phyloP scores from a whole-genome alignment of 2,113 vertebrate species.

The Callipepla squamata region DNA sequence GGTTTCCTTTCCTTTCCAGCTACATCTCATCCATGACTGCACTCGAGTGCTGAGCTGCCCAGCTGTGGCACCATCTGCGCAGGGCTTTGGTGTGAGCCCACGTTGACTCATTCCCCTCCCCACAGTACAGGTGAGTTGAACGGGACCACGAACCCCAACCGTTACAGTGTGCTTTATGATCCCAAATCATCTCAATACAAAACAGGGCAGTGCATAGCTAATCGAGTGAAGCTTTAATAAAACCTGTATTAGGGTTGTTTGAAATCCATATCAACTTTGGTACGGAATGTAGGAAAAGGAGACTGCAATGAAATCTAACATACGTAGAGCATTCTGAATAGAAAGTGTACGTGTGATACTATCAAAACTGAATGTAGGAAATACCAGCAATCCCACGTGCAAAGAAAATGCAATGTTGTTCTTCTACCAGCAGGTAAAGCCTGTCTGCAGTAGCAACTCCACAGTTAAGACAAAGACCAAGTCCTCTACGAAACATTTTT shows the following conservation, averaged over 20 bases:
- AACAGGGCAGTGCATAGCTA: not conserved
- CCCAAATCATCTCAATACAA: not conserved
- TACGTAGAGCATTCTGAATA: not conserved
- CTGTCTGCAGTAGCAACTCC: not conserved
- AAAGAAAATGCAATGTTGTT: not conserved
- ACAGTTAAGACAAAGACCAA: not conserved
- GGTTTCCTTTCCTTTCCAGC: not conserved
- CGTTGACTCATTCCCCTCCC: not conserved
- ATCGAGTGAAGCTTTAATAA: not conserved
- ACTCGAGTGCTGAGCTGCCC: not conserved
- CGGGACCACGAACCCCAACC: not conserved
- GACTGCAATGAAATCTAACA: not conserved
- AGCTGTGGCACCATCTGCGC: not conserved
- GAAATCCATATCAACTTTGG: not conserved
- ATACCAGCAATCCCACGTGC: not conserved
- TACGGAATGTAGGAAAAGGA: not conserved
- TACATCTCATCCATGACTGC: not conserved
- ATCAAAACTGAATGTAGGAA: not conserved
- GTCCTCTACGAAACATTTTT: not conserved
- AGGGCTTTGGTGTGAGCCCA: not conserved
- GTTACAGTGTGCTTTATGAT: fast-evolving
- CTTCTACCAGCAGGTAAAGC: not conserved
- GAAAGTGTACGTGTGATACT: not conserved
- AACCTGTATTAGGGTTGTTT: not conserved
- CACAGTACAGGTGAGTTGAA: not conserved